Evolutionary conservation across 2,888 invertebrate genomes (phyloP).

Genomic region (Branchellion lobata): DNA sequence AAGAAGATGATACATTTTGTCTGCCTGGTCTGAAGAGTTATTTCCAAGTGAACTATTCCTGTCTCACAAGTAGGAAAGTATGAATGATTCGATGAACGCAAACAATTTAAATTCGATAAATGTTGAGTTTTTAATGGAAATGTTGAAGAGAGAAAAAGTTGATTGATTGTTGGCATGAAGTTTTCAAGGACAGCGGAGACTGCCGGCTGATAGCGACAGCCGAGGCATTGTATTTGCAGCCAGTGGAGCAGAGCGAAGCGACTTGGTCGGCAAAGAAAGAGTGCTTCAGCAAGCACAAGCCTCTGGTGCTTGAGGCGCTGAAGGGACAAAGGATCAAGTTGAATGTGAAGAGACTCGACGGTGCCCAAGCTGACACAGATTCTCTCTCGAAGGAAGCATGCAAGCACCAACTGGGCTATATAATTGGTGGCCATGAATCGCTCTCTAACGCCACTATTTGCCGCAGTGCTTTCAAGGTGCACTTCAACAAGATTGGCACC

Average conservation of each 20-base stretch:
- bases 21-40: slow-evolving; percentile 29
- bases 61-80: slow-evolving; percentile 40
- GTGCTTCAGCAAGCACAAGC: slow-evolving; percentile 4
- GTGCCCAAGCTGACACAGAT: not conserved
- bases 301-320: slow-evolving; percentile 8
- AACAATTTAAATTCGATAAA: not conserved
- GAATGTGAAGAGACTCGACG: slow-evolving; percentile 1
- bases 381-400: not conserved
- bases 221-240: not conserved
- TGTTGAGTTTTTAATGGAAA: not conserved
- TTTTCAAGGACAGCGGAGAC: not conserved
- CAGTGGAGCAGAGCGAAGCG: not conserved
- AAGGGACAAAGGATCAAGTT: slow-evolving; percentile 28
- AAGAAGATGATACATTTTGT: slow-evolving; percentile 28
- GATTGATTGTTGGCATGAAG: slow-evolving; percentile 5
- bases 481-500: not conserved
- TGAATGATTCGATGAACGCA: no score
- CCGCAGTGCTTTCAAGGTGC: slow-evolving; percentile 1
- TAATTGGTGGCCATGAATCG: not conserved
- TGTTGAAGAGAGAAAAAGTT: no score
- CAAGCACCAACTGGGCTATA: not conserved
- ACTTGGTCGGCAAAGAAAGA: not conserved
- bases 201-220: not conserved
- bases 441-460: not conserved
- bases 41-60: slow-evolving; percentile 41